Base-by-base conservation (phyloP, 1,140 invertebrate species). In the Drosophila carrolli region DNA sequence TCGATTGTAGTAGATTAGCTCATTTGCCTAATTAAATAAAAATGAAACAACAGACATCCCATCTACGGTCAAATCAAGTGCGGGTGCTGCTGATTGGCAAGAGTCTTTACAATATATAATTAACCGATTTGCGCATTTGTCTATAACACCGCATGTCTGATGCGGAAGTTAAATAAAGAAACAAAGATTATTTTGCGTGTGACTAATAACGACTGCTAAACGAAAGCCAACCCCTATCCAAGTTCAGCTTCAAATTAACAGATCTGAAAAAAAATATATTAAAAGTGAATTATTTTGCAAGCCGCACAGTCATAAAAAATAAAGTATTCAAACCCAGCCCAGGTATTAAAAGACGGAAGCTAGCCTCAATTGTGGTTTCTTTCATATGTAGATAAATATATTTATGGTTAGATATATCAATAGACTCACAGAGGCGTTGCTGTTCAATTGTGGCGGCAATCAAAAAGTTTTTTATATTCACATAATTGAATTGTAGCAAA, bases 401-500 rank as follows among this genome's bases (percentile, higher is more conserved):
- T 71, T 70, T 57, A 71, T 71, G 53, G 65, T 46, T 55, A 43
- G 40, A 75, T 82, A 63, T 84, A 75, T 78, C 71, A 80, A 47
- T 75, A 58, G 60, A 71, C 56, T 35, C 48, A 58, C 47, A 50
- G 76, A 78, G 80, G 80, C 76, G 80, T 79, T 56, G 60, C 60
- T 80, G 27, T 44, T 57, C 62, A 65, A 78, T 71, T 78, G 80
- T 65, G 54, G 75, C 76, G 80, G 80, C 76, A 75, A 84, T 84
- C 75, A 84, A 75, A 74, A 44, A 53, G 61, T 59, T 78, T 74
- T 78, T 43, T 38, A 48, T 70, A 67, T 48, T 66, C 51, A 47
- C 51, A 76, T 83, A 83, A 83, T 83, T 83, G 80, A 83, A 83
- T 84, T 84, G 81, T 83, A 56, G 81, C 81, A 60, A 46, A 29